Conservation (phyloP, 2,888 invertebrate genomes). For the Dimorphilus gyrociliatus region DNA sequence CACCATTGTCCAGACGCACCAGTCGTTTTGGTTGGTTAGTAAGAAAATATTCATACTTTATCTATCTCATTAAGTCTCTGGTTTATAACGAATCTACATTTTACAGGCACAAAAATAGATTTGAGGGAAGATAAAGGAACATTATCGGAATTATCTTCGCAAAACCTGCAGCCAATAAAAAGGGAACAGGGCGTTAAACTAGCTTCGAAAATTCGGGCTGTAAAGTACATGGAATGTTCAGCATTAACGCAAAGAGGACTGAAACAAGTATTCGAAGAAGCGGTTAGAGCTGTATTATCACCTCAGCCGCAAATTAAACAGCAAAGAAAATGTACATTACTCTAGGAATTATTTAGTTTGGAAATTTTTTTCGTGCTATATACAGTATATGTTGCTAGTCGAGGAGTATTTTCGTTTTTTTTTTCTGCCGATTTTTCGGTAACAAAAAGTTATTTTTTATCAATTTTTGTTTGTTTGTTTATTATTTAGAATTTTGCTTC, state of each 20-base stretch:
- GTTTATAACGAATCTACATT: neutral
- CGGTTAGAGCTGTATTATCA: slow-evolving; percentile 85
- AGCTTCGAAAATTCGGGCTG: slow-evolving; percentile 93
- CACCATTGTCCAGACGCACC: slow-evolving; percentile 99
- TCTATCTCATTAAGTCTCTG: too few relatives aligned
- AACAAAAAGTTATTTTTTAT: too few relatives aligned
- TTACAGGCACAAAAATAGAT: slow-evolving; percentile 87
- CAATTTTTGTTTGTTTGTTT: too few relatives aligned
- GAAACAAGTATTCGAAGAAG: slow-evolving; percentile 97
- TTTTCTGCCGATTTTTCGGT: too few relatives aligned
- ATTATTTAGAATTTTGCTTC: too few relatives aligned
- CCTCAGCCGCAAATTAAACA: slow-evolving; percentile 77
- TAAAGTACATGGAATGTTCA: slow-evolving; percentile 98
- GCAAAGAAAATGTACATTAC: slow-evolving; percentile 44
- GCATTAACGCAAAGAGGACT: slow-evolving; percentile 94
- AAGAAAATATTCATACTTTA: too few relatives aligned
- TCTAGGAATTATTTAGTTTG: too few relatives aligned
- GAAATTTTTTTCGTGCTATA: too few relatives aligned
- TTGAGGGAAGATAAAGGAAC: slow-evolving; percentile 94
- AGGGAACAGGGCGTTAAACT: slow-evolving; percentile 94
- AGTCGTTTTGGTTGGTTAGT: slow-evolving; percentile 85
- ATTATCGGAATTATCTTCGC: slow-evolving; percentile 70
- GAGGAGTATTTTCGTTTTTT: too few relatives aligned
- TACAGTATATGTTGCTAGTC: too few relatives aligned
- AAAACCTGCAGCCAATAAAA: slow-evolving; percentile 85